Evolutionary conservation across 2,113 vertebrate genomes (phyloP).

Genomic region (Corvus moneduloides): DNA sequence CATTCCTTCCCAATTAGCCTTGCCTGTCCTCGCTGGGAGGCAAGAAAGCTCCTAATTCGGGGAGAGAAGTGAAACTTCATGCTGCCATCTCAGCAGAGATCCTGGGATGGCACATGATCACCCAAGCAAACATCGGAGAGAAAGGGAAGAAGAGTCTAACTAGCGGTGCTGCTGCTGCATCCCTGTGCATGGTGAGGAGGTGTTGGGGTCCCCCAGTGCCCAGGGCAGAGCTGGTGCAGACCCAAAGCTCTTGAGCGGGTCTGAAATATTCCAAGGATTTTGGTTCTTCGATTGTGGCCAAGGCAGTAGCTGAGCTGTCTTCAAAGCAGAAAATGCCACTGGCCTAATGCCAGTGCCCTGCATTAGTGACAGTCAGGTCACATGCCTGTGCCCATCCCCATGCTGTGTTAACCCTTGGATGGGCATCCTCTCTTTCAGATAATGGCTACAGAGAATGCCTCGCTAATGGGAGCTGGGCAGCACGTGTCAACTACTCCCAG

Average conservation of each 20-base stretch:
- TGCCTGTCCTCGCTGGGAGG: not conserved
- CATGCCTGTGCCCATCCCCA: not conserved
- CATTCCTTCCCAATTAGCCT: not conserved
- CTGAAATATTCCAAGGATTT: not conserved
- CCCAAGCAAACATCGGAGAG: fast-evolving
- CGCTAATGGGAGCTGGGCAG: constrained; percentile 84
- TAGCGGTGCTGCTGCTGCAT: not conserved
- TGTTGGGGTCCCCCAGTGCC: fast-evolving
- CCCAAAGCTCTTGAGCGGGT: fast-evolving
- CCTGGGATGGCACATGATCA: not conserved
- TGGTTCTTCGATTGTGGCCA: not conserved
- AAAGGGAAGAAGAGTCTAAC: not conserved
- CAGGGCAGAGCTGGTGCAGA: not conserved
- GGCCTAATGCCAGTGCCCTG: not conserved
- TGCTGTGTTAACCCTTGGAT: not conserved
- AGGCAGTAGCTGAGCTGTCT: not conserved
- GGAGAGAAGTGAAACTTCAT: not conserved
- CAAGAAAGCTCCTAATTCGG: not conserved
- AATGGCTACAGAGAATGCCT: constrained; percentile 87
- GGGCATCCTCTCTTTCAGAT: constrained; percentile 68
- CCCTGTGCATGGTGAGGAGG: not conserved
- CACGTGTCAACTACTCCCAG: constrained; percentile 84
- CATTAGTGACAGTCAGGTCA: not conserved
- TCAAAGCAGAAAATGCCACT: not conserved
- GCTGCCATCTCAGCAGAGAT: not conserved